Conservation (phyloP, 2,888 invertebrate species). For the Erpobdella octoculata region DNA sequence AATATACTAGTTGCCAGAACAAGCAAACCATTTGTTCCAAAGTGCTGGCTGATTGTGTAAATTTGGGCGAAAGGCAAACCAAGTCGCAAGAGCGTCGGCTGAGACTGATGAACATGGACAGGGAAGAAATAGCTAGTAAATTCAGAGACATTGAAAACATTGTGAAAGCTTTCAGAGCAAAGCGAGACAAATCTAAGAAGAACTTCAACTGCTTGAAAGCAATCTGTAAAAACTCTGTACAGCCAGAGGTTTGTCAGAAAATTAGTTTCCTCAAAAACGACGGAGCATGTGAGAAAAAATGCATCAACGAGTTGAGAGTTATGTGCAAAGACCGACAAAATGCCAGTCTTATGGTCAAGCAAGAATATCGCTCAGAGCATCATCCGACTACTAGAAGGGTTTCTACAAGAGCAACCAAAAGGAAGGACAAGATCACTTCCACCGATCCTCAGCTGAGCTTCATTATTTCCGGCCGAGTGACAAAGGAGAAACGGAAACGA, state of each 20-base stretch:
- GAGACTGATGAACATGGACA: neutral
- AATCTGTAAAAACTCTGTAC: neutral
- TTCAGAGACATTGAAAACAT: neutral
- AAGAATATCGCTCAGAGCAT: neutral
- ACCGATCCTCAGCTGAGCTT: too few species aligned
- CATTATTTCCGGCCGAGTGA: too few species aligned
- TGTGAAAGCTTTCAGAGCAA: neutral
- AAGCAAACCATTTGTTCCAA: too few species aligned
- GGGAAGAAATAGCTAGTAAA: neutral
- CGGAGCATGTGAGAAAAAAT: neutral
- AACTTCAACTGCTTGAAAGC: neutral
- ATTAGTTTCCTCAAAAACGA: neutral
- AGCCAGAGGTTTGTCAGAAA: too few species aligned
- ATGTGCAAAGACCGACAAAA: neutral
- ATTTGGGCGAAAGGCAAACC: too few species aligned
- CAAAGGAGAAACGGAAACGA: neutral
- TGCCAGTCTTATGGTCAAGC: neutral
- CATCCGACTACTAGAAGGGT: neutral
- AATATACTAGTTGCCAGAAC: too few species aligned
- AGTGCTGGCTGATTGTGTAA: too few species aligned
- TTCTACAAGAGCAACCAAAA: neutral
- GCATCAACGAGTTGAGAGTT: neutral
- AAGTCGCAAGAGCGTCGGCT: neutral
- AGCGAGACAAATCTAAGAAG: conserved; percentile 2
- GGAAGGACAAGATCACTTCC: too few species aligned